Evolutionary conservation across 2,113 vertebrate species (phyloP).

Genomic region (Podarcis raffonei): DNA sequence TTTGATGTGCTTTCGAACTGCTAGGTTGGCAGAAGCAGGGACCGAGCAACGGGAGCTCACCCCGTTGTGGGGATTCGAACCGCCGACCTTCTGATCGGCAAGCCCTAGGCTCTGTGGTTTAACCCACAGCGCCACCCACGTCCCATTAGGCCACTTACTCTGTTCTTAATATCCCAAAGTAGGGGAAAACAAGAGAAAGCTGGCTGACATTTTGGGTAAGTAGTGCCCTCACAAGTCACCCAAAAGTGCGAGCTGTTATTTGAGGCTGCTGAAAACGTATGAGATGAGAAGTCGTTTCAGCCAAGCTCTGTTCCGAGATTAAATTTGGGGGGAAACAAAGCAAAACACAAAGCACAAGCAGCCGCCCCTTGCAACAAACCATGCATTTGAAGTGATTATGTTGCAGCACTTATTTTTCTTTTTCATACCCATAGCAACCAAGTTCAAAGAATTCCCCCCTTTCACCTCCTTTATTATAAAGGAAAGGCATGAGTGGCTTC

Average conservation of each 20-base stretch:
- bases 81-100: too few relatives aligned
- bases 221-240: too few relatives aligned
- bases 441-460: background rate
- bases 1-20: too few relatives aligned
- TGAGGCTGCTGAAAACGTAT: background rate
- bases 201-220: too few relatives aligned
- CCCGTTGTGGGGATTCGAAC: fast-evolving
- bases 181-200: too few relatives aligned
- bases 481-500: background rate
- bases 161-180: too few relatives aligned
- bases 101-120: too few relatives aligned
- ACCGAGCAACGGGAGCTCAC: too few relatives aligned
- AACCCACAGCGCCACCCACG: too few relatives aligned
- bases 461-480: background rate
- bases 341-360: background rate
- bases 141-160: too few relatives aligned
- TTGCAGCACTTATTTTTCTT: background rate
- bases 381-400: background rate
- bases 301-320: background rate
- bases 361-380: background rate
- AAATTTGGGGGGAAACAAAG: background rate
- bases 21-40: too few relatives aligned
- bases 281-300: background rate
- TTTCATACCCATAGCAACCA: background rate
- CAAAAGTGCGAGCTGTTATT: background rate